Conservation (phyloP, 2,888 invertebrate genomes). For the Perizoma affinitatum region DNA sequence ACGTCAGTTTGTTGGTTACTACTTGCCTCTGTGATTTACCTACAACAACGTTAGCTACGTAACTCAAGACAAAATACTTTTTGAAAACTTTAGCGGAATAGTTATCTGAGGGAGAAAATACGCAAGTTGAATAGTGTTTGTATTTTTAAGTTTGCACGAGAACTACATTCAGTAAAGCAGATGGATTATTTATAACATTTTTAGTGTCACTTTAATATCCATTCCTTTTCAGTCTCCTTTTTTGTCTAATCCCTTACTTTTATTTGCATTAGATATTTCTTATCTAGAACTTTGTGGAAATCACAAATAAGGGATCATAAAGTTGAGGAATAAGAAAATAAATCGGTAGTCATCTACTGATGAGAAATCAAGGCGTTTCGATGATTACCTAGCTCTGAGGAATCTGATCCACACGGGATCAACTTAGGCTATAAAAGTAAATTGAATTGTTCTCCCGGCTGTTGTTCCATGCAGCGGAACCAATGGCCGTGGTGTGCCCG, state of each 20-base stretch:
- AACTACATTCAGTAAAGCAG: not conserved
- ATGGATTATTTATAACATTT: too few relatives aligned
- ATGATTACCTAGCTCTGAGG: slow-evolving; percentile 66
- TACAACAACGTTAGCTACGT: slow-evolving; percentile 39
- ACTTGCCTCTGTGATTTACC: slow-evolving; percentile 69
- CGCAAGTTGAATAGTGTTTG: not conserved
- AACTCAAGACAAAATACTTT: slow-evolving; percentile 43
- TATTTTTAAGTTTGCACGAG: not conserved
- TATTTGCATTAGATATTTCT: too few relatives aligned
- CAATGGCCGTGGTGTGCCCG: slow-evolving; percentile 57
- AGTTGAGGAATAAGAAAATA: not conserved
- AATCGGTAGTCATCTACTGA: slow-evolving; percentile 34
- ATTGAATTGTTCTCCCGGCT: slow-evolving; percentile 78
- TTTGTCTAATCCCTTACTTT: too few relatives aligned
- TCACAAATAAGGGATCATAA: not conserved
- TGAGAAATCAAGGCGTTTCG: slow-evolving; percentile 69
- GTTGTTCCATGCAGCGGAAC: slow-evolving; percentile 62
- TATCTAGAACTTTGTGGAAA: too few relatives aligned
- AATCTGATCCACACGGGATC: slow-evolving; percentile 72
- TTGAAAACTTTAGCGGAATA: slow-evolving; percentile 34
- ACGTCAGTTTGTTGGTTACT: slow-evolving; percentile 62
- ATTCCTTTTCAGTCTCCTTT: too few relatives aligned
- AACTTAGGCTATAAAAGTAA: slow-evolving; percentile 77
- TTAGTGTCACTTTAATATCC: too few relatives aligned
- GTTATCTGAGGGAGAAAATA: slow-evolving; percentile 1